Base-by-base conservation (phyloP, 1,140 invertebrate species). In the Drosophila kurseongensis region DNA sequence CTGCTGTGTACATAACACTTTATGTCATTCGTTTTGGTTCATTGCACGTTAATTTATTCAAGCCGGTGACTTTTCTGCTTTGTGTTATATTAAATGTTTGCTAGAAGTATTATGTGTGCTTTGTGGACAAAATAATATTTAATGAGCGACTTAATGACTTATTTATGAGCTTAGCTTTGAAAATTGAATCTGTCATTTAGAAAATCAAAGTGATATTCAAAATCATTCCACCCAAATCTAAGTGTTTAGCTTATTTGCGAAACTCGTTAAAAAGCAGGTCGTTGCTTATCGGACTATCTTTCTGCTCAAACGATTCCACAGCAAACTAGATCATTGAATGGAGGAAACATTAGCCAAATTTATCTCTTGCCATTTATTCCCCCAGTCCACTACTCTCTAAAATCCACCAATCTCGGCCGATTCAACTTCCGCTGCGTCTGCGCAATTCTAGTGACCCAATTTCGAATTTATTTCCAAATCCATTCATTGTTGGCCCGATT, bases 401-500 rank as follows among this genome's bases (percentile, higher is more conserved):
- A 16, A 18, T 45, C 41, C 13, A 32, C 10, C 61, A 7, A 56
- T 79, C 61, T 75, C 12, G 13, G 62, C 27, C 77, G 36, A 29
- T n/a, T 55, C 42, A 41, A 58, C 65, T 71, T 71, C 67, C 63
- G 65, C 62, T 67, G 72, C 76, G 76, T 84, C 82, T 81, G 69
- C 69, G 82, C 82, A 89, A 88, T 89, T 88, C 84, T 89, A 51
- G 42, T 88, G 84, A 88, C 84, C 84, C 48, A 77, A 65, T 74
- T 88, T 80, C 44, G 38, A 59, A 72, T 55, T 23, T 50, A 65
- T 82, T 82, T 82, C 69, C 44, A 79, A 68, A 85, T 72, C 48
- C 65, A 62, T 61, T 59, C 77, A 68, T 80, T 75, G 66, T 59
- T 42, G 18, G 55, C 16, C 47, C 54, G 55, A 51, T 63, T 68